Evolutionary conservation across 2,888 invertebrate species (phyloP).

Genomic region (Ceratothoa steindachneri): DNA sequence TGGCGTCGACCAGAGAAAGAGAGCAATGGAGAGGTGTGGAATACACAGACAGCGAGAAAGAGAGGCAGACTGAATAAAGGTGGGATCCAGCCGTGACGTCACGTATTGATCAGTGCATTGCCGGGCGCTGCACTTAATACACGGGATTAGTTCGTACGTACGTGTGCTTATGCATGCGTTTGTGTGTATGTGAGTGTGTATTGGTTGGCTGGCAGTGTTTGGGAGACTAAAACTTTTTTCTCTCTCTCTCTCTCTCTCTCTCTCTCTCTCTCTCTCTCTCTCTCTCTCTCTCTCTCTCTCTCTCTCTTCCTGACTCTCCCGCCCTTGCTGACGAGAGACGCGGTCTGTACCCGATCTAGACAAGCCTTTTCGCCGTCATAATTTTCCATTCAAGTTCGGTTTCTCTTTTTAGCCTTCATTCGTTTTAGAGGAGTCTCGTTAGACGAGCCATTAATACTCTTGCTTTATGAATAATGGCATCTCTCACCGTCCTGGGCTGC

Average conservation of each 20-base stretch:
- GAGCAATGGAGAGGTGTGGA: not conserved
- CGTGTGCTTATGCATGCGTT: not conserved
- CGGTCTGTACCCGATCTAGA: too few relatives aligned
- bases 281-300: not conserved
- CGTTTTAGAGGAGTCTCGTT: too few relatives aligned
- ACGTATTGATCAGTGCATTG: conserved; percentile 15
- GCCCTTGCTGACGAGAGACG: too few relatives aligned
- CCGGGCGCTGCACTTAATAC: conserved; percentile 10
- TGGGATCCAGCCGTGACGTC: conserved; percentile 1
- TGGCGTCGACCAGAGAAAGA: conserved; percentile 4
- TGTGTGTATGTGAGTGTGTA: too few relatives aligned
- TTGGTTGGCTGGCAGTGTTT: not conserved
- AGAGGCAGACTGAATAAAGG: not conserved
- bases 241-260: not conserved
- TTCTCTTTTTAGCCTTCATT: too few relatives aligned
- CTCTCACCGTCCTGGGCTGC: too few relatives aligned
- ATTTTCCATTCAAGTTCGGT: too few relatives aligned
- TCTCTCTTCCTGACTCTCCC: conserved; percentile 6
- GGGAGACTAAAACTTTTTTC: not conserved
- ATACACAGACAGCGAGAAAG: not conserved
- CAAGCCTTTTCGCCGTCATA: too few relatives aligned
- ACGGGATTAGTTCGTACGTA: conserved; percentile 7
- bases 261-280: not conserved
- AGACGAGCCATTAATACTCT: too few relatives aligned
- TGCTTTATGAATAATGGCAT: too few relatives aligned